These are phyloP conservation scores for Hydrotaea cyrtoneurina DNA, from an alignment of 2,888 invertebrate genomes.

Conservation along the genomic window DNA sequence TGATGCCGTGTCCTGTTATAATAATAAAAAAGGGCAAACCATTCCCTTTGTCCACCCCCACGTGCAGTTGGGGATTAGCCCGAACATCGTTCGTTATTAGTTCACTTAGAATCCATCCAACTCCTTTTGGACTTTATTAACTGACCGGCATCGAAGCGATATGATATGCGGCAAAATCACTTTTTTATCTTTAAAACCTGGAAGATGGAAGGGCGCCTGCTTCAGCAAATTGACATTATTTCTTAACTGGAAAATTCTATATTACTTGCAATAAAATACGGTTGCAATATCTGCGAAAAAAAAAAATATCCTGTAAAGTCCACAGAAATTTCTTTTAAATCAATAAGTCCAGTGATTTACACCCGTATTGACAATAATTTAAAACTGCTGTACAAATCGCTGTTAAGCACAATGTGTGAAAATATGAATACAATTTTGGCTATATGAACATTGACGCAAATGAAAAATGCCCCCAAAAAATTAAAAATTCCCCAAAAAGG, in stretches of 20 bases:
- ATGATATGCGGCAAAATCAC: neutral
- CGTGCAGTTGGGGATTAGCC: conserved; percentile 20
- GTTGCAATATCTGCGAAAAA: too few relatives aligned
- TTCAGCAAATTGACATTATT: neutral
- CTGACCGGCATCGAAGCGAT: neutral
- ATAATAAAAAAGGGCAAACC: neutral
- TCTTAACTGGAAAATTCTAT: neutral
- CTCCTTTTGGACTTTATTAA: neutral
- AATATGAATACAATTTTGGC: too few relatives aligned
- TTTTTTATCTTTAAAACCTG: neutral
- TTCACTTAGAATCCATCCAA: neutral
- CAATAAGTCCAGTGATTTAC: too few relatives aligned
- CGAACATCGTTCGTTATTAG: neutral
- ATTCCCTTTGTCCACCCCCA: conserved; percentile 6
- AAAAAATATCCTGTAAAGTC: too few relatives aligned
- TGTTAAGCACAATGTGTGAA: too few relatives aligned
- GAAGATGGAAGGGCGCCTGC: neutral
- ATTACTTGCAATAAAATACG: too few relatives aligned
- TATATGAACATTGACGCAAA: too few relatives aligned
- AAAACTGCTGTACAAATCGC: too few relatives aligned
- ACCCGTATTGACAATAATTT: too few relatives aligned
- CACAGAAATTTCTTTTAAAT: too few relatives aligned
- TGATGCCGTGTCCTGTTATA: conserved; percentile 14
- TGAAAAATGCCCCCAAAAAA: too few relatives aligned
- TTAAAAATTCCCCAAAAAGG: too few relatives aligned